A percentile compares a stretch with the other conserved stretches of the same genome.
Evolutionary conservation across 2,797 vertebrate species (phyloP).

Genomic region (Paedocypris micromegethes): DNA sequence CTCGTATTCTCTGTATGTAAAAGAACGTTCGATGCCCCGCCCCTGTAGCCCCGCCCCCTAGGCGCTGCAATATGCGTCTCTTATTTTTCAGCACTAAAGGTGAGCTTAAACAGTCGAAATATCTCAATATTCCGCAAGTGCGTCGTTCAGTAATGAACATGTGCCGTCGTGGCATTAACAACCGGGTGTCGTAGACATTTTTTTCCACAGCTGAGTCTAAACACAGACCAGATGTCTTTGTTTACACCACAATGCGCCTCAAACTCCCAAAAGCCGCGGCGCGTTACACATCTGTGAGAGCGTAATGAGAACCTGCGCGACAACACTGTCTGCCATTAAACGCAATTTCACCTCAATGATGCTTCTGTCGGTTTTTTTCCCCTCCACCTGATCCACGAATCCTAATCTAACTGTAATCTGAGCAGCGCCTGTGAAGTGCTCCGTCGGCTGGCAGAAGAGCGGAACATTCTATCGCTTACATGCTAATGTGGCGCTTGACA

Average conservation of each 20-base stretch:
- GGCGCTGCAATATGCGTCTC: too few relatives aligned
- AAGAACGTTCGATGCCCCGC: too few relatives aligned
- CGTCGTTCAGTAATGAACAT: background rate
- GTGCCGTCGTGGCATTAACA: constrained; percentile 7
- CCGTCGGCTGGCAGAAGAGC: too few relatives aligned
- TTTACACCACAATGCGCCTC: constrained; percentile 20
- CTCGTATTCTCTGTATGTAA: too few relatives aligned
- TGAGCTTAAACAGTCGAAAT: too few relatives aligned
- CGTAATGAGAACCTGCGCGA: constrained; percentile 9
- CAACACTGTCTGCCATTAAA: constrained; percentile 13
- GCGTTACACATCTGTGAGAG: constrained; percentile 27
- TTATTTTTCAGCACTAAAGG: too few relatives aligned
- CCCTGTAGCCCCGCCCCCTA: too few relatives aligned
- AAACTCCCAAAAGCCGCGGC: constrained; percentile 22
- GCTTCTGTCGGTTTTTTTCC: constrained; percentile 8
- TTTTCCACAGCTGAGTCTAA: constrained; percentile 5
- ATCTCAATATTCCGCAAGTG: constrained; percentile 2
- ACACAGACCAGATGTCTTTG: constrained; percentile 21
- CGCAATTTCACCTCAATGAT: constrained; percentile 15
- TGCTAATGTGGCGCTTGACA: constrained; percentile 25
- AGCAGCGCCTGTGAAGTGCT: background rate
- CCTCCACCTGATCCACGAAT: constrained; percentile 31
- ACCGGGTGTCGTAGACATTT: constrained; percentile 1
- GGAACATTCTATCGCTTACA: background rate
- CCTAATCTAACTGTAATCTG: background rate